phyloP scores from a whole-genome alignment of 2,888 invertebrate genomes.

The Trachelus stipa region DNA sequence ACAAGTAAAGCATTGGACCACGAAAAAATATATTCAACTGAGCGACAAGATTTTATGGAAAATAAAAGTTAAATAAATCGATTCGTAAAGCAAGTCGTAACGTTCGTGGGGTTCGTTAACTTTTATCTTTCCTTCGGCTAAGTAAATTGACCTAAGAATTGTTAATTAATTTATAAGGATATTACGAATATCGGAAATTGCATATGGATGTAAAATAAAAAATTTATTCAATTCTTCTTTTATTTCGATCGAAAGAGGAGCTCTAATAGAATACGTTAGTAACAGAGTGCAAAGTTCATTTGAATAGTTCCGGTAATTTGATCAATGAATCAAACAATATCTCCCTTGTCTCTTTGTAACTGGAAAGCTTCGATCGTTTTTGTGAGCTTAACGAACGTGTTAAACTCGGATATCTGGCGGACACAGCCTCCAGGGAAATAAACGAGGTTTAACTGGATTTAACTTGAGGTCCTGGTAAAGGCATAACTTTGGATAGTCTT shows the following conservation, averaged over 20 bases:
- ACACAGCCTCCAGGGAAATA: neutral
- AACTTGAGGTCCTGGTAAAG: neutral
- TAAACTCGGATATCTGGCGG: neutral
- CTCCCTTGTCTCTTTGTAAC: neutral
- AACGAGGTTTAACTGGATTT: slow-evolving; percentile 2
- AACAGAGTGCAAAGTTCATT: neutral
- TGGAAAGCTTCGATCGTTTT: neutral
- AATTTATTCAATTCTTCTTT: neutral
- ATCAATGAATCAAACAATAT: neutral
- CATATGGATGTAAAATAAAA: neutral
- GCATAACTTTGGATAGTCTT: slow-evolving; percentile 1
- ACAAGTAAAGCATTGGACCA: no score
- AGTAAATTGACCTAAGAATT: no score
- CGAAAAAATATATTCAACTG: no score
- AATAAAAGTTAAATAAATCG: no score
- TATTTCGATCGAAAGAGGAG: neutral
- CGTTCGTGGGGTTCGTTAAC: no score
- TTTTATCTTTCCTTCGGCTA: no score
- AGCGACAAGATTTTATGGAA: no score
- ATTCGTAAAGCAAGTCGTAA: no score
- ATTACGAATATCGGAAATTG: neutral
- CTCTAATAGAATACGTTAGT: neutral
- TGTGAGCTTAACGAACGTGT: neutral
- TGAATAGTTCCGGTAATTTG: neutral
- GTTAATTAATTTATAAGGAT: no score